Evolutionary conservation across 2,888 invertebrate species (phyloP).

Genomic region (Clusia tigrina): DNA sequence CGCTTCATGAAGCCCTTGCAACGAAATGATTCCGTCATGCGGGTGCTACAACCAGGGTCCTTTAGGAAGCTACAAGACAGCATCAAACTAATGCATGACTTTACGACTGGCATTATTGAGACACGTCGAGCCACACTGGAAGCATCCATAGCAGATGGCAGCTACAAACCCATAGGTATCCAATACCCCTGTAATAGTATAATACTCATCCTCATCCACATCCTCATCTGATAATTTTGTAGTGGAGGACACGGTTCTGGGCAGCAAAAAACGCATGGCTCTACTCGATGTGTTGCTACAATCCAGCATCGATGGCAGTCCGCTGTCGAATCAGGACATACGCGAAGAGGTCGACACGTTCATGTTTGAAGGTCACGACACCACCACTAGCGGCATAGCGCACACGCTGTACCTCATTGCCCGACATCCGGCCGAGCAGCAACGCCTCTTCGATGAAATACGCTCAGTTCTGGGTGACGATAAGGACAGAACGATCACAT

Average conservation of each 20-base stretch:
- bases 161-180: slow-evolving; percentile 41
- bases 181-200: slow-evolving; percentile 18
- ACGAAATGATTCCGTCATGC: slow-evolving; percentile 35
- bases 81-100: slow-evolving; percentile 48
- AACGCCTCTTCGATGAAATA: slow-evolving; percentile 53
- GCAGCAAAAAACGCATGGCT: slow-evolving; percentile 71
- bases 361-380: slow-evolving; percentile 67
- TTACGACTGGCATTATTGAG: slow-evolving; percentile 51
- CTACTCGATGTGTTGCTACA: slow-evolving; percentile 74
- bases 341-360: slow-evolving; percentile 78
- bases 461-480: slow-evolving; percentile 51
- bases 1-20: slow-evolving; percentile 39
- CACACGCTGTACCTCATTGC: slow-evolving; percentile 55
- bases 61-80: slow-evolving; percentile 35
- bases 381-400: slow-evolving; percentile 58
- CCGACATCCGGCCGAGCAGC: slow-evolving; percentile 53
- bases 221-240: slow-evolving; percentile 26
- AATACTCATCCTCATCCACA: background rate
- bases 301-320: slow-evolving; percentile 68
- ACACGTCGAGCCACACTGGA: slow-evolving; percentile 36
- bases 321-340: slow-evolving; percentile 69
- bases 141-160: slow-evolving; percentile 39
- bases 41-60: slow-evolving; percentile 25
- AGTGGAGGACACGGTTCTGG: slow-evolving; percentile 56
- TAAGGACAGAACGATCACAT: slow-evolving; percentile 37